These are phyloP conservation scores for Monomorium pharaonis DNA, from an alignment of 1,140 invertebrate genomes.

Conservation along the genomic window DNA sequence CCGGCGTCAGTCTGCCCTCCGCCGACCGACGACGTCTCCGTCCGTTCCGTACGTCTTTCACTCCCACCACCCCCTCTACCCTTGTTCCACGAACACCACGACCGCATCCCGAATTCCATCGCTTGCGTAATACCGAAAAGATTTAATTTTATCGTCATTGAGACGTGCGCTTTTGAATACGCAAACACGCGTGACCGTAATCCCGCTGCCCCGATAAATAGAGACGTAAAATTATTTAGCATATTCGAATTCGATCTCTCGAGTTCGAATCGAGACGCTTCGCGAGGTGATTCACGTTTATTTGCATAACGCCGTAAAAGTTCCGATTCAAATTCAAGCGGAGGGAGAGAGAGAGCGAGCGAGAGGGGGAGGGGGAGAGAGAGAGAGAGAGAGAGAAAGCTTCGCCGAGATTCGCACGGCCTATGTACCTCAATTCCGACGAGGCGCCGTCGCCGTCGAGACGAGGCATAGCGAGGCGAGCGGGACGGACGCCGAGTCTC, in stretches of 20 bases:
- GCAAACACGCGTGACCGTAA: no score
- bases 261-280: background rate
- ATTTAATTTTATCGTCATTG: no score
- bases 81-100: no score
- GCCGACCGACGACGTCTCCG: slow-evolving; percentile 8
- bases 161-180: background rate
- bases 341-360: background rate
- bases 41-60: no score
- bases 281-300: slow-evolving; percentile 10
- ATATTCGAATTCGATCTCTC: background rate
- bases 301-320: slow-evolving; percentile 27
- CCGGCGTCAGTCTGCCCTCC: slow-evolving; percentile 69
- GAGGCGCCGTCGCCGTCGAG: background rate
- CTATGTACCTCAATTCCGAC: background rate
- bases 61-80: no score
- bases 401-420: background rate
- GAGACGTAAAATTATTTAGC: background rate
- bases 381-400: no score
- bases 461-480: background rate
- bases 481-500: slow-evolving; percentile 5
- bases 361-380: background rate
- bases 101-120: no score
- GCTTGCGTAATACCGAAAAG: no score
- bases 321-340: slow-evolving; percentile 29
- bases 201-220: no score